Base-by-base conservation (phyloP, 2,888 invertebrate species). In the Zygothrica quintamaculata region DNA sequence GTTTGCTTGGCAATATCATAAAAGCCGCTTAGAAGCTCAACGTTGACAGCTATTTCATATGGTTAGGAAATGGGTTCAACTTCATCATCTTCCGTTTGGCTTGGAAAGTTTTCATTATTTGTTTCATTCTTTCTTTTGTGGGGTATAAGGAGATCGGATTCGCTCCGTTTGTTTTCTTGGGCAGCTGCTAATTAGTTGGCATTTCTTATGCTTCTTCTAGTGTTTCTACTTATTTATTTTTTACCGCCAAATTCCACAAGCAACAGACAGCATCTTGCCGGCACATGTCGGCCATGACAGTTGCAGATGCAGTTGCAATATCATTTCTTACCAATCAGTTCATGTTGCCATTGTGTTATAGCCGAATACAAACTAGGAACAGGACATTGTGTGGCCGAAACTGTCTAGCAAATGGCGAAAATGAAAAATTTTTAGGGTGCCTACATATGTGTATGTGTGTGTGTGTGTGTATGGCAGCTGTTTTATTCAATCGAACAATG, bases 1-100 rank as follows among this genome's bases (percentile, higher is more conserved):
- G 7, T 29, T 1, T 29, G 37, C 36, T 56, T 62, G 47, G 37
- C 65, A 66, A 71, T 65, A 56, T 52, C 61, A 51, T 36, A 33
- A 74, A 80, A 80, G 68, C 84, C 61, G 82, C 86, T 84, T 72
- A 81, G 69, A 86, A 86, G 82, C 87, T 78, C 61, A 72, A 43
- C 75, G 33, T 36, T 57, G 52, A 65, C 76, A 60, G 42, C 56
- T 31, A 67, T 74, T 77, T 58, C 80, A 60, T 62, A 59, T 71
- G 69, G 51, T 64, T 66, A 39, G 39, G 55, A 64, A 79, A 84
- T 79, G 59, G 39, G 75, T 62, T 40, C 65, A 69, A 40, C 26
- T 51, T 74, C 51, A 59, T 74, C 51, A 59, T 56, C 60, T 56
- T 52, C 16, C 37, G 57, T 53, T 31, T 51, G 40, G 47, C 59